Base-by-base conservation (phyloP, 2,888 invertebrate genomes). In the Saturnia japonica region DNA sequence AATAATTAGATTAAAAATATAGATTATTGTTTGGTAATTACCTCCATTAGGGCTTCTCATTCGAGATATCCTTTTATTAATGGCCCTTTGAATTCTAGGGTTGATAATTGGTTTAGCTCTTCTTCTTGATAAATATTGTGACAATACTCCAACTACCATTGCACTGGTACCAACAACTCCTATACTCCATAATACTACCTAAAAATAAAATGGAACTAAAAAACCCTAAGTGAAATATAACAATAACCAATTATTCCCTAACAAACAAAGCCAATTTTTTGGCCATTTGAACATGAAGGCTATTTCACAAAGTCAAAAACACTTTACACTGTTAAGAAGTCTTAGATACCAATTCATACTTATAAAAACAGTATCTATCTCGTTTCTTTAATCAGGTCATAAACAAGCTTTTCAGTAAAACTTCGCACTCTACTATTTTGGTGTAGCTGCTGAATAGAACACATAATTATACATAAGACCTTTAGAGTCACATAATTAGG, bases 121-220 rank as follows among this genome's bases (percentile, higher is more conserved):
- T 72, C 96, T 94, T 71, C 97, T 95, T 68, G 97, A 96, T 79
- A 98, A 92, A 88, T 97, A 97, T 78, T 96, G 95, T 62, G 98
- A 97, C 45, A 98, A 89, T 14, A 97, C 95, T 57, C 97, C 97
- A 62, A 98, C 95, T n/a, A 98, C 93, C 12, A 97, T 95, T 28
- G 97, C 96, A 82, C 98, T 97, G 64, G 95, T 95, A 42, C 94
- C 94, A 45, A 94, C 92, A 57, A 97, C 95, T 68, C 97, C 95
- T 75, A 97, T 94, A 75, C 97, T 96, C 84, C 97, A 95, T 81
- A 97, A 90, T 72, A 96, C 95, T 72, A 97, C 95, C 96, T 97
- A 82, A 43, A 72, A 54, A 11, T 45, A 34, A 45, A 19, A 11
- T 43, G 8, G 25, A 40, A 42, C 3, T 16, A 8, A 45, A 42